phyloP scores from a whole-genome alignment of 2,113 vertebrate species.

The Anas platyrhynchos region DNA sequence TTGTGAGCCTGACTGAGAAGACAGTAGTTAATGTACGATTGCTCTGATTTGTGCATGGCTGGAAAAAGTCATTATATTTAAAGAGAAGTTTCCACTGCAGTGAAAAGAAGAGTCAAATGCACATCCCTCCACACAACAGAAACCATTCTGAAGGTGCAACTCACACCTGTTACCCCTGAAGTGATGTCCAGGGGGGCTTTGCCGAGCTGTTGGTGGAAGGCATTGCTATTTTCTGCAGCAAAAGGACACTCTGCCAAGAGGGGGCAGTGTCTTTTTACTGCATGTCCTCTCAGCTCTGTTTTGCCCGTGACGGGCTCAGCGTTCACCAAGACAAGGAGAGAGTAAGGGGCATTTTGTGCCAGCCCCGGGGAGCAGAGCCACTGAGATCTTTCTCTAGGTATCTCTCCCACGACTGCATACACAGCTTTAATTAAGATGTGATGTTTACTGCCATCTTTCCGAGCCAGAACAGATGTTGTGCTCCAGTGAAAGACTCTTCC shows the following conservation, averaged over 20 bases:
- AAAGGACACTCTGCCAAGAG: neutral
- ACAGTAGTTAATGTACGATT: neutral
- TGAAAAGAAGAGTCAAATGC: neutral
- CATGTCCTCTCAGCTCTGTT: neutral
- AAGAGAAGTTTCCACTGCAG: neutral
- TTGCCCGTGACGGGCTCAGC: neutral
- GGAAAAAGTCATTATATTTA: neutral
- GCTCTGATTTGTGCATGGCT: neutral
- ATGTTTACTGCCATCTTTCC: conserved; percentile 29
- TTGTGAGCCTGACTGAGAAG: neutral
- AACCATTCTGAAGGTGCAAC: neutral
- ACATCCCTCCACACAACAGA: neutral
- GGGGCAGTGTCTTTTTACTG: neutral
- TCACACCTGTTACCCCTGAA: neutral
- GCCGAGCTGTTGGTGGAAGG: neutral
- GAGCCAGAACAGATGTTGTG: conserved; percentile 52
- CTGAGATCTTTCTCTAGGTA: neutral
- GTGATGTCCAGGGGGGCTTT: neutral
- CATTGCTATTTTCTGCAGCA: neutral
- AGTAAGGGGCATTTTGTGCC: neutral
- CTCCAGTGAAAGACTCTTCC: neutral
- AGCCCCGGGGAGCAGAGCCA: neutral
- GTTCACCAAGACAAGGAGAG: neutral
- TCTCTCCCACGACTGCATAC: conserved; percentile 6
- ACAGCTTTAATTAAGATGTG: conserved; percentile 45